These are phyloP conservation scores for Onchidella celtica DNA, from an alignment of 2,888 invertebrate species.

Conservation along the genomic window DNA sequence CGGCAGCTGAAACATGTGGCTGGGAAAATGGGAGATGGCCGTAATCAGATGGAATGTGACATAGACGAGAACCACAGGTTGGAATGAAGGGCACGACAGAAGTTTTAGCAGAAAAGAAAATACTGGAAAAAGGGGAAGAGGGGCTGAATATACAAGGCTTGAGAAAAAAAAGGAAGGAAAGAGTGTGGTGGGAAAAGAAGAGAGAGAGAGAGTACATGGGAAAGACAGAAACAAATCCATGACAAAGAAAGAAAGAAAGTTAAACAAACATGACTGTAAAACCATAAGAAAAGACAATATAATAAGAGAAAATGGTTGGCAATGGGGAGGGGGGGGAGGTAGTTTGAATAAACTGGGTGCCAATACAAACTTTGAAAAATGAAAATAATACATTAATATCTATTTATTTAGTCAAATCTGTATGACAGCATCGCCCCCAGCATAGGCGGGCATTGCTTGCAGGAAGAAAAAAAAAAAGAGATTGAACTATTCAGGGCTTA, in stretches of 20 bases:
- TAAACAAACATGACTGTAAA: not conserved
- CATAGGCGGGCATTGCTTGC: no score
- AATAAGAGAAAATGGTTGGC: not conserved
- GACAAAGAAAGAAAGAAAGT: not conserved
- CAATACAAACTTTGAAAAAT: no score
- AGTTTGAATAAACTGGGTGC: no score
- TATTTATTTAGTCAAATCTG: no score
- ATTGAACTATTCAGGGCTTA: no score
- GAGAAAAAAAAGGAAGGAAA: not conserved
- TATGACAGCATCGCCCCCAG: no score
- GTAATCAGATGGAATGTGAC: not conserved
- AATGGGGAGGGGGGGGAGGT: not conserved
- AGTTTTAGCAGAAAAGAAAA: not conserved
- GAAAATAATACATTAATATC: no score
- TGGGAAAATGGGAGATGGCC: no score
- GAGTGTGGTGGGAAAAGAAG: not conserved
- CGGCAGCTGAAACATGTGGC: no score
- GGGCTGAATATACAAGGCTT: not conserved
- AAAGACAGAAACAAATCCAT: not conserved
- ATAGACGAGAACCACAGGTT: not conserved
- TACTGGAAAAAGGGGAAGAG: not conserved
- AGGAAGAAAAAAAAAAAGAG: no score
- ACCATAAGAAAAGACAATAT: not conserved
- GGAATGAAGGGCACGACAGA: not conserved
- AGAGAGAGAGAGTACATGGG: not conserved